phyloP scores from a whole-genome alignment of 2,113 vertebrate species.

The Megaptera novaeangliae region DNA sequence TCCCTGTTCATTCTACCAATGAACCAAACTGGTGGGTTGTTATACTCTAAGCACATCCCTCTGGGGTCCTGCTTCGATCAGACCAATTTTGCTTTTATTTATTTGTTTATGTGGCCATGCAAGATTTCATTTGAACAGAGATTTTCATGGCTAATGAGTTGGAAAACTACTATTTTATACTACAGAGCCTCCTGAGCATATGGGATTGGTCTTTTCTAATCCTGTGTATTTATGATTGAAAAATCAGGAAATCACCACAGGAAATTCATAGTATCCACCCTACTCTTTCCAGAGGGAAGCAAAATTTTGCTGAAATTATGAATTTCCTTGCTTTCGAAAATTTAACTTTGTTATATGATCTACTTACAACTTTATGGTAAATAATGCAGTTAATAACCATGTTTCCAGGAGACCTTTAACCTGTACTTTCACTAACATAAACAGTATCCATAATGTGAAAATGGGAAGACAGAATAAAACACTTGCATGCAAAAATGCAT shows the following conservation, averaged over 20 bases:
- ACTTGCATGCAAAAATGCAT: neutral
- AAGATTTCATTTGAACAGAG: slow-evolving; percentile 23
- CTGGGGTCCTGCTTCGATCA: neutral
- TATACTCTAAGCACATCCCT: neutral
- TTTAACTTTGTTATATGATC: neutral
- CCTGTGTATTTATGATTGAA: neutral
- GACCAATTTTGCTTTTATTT: neutral
- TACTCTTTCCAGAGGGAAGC: neutral
- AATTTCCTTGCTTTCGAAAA: slow-evolving; percentile 24
- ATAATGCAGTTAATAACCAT: neutral
- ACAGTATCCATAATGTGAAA: neutral
- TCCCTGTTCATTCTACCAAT: neutral
- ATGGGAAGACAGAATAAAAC: slow-evolving; percentile 9
- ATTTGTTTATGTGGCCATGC: neutral
- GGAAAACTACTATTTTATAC: neutral
- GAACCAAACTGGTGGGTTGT: neutral
- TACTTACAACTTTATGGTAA: slow-evolving; percentile 7
- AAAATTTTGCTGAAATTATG: neutral
- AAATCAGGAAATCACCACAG: neutral
- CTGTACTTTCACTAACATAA: neutral
- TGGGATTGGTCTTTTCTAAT: neutral
- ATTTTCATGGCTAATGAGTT: neutral
- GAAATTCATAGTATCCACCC: neutral
- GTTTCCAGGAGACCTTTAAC: neutral
- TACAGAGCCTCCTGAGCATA: neutral